phyloP scores from a whole-genome alignment of 2,797 vertebrate species.

The Spondyliosoma cantharus region DNA sequence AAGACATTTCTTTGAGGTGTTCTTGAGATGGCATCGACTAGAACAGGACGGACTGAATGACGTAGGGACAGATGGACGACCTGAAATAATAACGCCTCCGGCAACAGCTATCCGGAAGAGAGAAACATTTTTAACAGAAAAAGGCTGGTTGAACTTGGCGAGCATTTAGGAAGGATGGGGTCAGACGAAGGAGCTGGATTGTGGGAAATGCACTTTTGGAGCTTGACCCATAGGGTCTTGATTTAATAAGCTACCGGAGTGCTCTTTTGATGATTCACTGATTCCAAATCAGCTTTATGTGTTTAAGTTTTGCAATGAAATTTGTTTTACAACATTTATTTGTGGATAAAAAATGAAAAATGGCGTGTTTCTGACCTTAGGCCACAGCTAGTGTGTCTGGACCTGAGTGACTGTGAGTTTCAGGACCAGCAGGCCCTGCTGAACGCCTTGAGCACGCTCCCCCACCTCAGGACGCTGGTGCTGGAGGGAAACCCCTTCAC shows the following conservation, averaged over 20 bases:
- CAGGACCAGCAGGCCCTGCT: slow-evolving; percentile 80
- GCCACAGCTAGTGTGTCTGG: slow-evolving; percentile 90
- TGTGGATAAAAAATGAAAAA: background rate
- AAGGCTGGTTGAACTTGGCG: background rate
- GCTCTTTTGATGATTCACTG: too few species aligned
- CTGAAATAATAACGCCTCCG: too few species aligned
- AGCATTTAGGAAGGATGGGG: background rate
- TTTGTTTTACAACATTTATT: background rate
- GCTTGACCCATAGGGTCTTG: background rate
- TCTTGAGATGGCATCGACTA: too few species aligned
- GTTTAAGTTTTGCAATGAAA: background rate
- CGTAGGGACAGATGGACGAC: too few species aligned
- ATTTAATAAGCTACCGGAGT: too few species aligned
- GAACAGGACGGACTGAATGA: too few species aligned
- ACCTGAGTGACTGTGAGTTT: slow-evolving; percentile 89
- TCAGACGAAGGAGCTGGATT: background rate
- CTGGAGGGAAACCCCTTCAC: slow-evolving; percentile 90
- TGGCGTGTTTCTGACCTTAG: slow-evolving; percentile 72
- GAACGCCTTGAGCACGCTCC: slow-evolving; percentile 74
- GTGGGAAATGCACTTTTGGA: slow-evolving; percentile 7
- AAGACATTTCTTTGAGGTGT: too few species aligned
- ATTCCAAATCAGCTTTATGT: background rate
- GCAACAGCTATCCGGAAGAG: too few species aligned
- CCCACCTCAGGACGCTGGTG: slow-evolving; percentile 81
- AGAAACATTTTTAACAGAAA: too few species aligned